Percentiles rank a stretch among this genome's conserved stretches.
These are phyloP conservation scores for Centrocercus urophasianus DNA, from an alignment of 2,113 vertebrate species.

Conservation along the genomic window DNA sequence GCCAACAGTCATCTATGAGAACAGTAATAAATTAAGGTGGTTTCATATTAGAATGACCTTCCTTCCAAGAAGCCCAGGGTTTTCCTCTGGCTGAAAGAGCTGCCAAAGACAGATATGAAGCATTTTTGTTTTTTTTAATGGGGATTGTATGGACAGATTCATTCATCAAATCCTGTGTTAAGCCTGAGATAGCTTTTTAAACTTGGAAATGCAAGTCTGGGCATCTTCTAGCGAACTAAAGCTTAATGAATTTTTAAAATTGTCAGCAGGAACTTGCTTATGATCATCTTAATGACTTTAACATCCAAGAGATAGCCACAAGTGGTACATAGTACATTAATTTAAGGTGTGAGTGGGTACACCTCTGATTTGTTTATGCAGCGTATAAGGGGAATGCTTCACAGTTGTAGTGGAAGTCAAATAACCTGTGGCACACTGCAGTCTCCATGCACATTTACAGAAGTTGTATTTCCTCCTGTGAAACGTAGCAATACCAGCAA, in stretches of 20 bases:
- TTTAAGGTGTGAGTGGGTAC: not conserved
- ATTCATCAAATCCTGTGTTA: not conserved
- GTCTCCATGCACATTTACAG: not conserved
- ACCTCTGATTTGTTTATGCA: not conserved
- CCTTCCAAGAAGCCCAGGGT: conserved; percentile 16
- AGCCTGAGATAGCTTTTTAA: not conserved
- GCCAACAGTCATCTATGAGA: not conserved
- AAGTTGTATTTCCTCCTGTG: conserved; percentile 25
- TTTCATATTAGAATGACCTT: conserved; percentile 6
- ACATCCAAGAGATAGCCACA: not conserved
- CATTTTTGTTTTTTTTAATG: not conserved
- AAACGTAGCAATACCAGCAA: not conserved
- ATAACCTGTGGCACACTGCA: not conserved
- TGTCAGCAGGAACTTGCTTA: not conserved
- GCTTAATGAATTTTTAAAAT: conserved; percentile 13
- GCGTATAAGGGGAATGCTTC: not conserved
- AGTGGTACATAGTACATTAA: not conserved
- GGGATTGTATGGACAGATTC: not conserved
- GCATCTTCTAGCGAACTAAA: conserved; percentile 7
- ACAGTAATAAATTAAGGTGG: not conserved
- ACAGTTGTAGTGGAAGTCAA: not conserved
- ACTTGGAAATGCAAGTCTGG: not conserved
- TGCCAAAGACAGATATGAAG: not conserved
- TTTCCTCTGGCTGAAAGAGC: conserved; percentile 1
- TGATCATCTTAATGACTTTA: not conserved